Conservation (phyloP, 2,113 vertebrate species). For the Pionites leucogaster region DNA sequence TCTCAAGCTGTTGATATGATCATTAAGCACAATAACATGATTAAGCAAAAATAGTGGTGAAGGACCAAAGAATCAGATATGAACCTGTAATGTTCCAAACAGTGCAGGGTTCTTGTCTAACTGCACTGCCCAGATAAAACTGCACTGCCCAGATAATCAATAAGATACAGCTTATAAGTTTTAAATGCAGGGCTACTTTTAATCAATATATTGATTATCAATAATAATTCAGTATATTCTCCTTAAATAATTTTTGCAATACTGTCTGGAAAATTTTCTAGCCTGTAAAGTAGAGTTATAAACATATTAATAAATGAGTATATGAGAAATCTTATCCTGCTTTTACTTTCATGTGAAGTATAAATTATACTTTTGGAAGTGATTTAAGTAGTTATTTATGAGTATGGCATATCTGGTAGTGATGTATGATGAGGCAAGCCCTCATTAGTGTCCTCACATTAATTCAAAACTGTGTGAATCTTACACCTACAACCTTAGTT, state of each 20-base stretch:
- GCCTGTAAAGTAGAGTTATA: neutral
- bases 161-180: neutral
- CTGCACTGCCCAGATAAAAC: neutral
- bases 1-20: neutral
- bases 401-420: neutral
- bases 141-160: neutral
- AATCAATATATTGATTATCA: neutral
- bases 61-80: neutral
- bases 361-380: neutral
- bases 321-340: neutral
- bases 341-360: neutral
- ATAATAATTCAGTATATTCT: neutral
- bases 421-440: accelerated
- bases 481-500: neutral
- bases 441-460: neutral
- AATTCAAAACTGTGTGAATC: neutral
- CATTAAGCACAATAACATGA: neutral
- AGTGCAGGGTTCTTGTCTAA: neutral
- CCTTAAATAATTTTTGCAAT: neutral
- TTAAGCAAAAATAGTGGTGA: neutral
- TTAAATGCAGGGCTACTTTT: neutral
- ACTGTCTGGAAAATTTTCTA: neutral
- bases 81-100: neutral
- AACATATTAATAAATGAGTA: neutral
- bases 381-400: neutral